Evolutionary conservation across 1,140 invertebrate genomes (phyloP).

Genomic region (Drosophila tani): DNA sequence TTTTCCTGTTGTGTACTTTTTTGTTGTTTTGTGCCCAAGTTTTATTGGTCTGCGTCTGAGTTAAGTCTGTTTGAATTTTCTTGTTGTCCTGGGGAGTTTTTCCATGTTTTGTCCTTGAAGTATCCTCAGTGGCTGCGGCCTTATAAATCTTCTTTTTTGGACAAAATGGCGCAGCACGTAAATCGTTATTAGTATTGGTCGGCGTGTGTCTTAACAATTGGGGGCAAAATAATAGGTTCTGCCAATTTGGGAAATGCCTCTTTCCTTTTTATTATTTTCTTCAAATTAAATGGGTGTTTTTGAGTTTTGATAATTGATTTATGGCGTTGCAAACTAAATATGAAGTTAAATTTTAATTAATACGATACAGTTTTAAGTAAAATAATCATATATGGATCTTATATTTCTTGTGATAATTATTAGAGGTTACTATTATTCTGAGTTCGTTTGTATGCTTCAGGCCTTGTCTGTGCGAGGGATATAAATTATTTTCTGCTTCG

Average conservation of each 20-base stretch:
- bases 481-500: constrained; percentile 66
- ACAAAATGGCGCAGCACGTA: constrained; percentile 75
- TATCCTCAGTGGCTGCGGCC: constrained; percentile 72
- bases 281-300: neutral
- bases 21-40: constrained; percentile 36
- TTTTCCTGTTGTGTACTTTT: constrained; percentile 35
- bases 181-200: constrained; percentile 23
- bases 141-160: constrained; percentile 69
- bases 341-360: no score
- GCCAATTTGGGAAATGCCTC: no score
- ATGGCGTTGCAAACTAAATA: neutral
- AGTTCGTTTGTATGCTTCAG: constrained; percentile 6
- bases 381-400: no score
- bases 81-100: constrained; percentile 32
- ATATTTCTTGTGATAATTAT: neutral
- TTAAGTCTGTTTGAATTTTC: constrained; percentile 62
- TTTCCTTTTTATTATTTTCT: neutral
- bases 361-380: no score
- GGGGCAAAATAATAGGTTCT: neutral
- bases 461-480: constrained; percentile 39
- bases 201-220: constrained; percentile 22
- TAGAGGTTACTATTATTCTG: neutral
- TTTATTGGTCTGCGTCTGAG: constrained; percentile 74
- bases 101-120: constrained; percentile 70
- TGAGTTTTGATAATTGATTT: neutral